A percentile compares a stretch with the other conserved stretches of the same genome.
Conservation (phyloP, 2,888 invertebrate species). For the Drosophila melanosoma region DNA sequence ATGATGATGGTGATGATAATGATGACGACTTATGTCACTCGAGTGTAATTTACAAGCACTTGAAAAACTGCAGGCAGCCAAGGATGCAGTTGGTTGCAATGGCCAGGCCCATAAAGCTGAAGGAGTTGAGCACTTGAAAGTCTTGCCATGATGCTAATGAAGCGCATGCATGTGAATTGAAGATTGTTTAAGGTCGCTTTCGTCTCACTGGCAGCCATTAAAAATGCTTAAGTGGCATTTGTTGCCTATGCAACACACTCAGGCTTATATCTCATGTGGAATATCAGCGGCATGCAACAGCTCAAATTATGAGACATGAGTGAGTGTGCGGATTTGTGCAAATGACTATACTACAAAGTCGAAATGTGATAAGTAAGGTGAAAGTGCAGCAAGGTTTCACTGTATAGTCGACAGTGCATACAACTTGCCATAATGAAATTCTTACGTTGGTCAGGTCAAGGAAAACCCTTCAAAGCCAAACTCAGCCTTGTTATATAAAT, state of each 20-base stretch:
- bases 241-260: constrained; percentile 16
- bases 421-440: constrained; percentile 2
- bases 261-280: background rate
- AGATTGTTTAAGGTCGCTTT: constrained; percentile 1
- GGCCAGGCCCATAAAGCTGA: constrained; percentile 24
- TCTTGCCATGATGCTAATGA: constrained; percentile 42
- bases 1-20: constrained; percentile 18
- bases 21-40: constrained; percentile 65
- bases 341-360: background rate
- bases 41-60: constrained; percentile 63
- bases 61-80: constrained; percentile 40
- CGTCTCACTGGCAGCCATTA: constrained; percentile 19
- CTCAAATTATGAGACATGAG: background rate
- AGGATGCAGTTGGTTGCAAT: constrained; percentile 32
- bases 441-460: background rate
- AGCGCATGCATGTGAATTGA: constrained; percentile 27
- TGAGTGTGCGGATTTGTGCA: constrained; percentile 1
- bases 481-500: background rate
- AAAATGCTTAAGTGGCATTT: constrained; percentile 44
- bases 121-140: constrained; percentile 21
- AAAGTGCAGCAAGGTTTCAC: background rate
- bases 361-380: background rate
- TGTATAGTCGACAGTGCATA: constrained; percentile 1
- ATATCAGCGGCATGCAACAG: constrained; percentile 16
- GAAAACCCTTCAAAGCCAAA: background rate